Percentiles rank a stretch among this genome's conserved stretches.
phyloP scores from a whole-genome alignment of 2,113 vertebrate genomes.

The Geococcyx californianus region DNA sequence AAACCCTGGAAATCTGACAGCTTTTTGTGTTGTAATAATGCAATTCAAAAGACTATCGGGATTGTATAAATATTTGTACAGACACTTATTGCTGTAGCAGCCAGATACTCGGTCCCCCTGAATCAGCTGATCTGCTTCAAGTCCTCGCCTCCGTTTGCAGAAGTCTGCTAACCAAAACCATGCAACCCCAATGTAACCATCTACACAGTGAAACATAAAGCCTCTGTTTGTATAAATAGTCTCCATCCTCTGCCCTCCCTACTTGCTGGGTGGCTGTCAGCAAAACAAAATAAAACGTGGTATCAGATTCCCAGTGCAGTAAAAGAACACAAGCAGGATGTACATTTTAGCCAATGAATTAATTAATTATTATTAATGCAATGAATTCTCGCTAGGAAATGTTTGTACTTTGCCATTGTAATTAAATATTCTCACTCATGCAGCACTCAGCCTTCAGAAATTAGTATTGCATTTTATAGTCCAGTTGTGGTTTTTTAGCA shows the following conservation, averaged over 20 bases:
- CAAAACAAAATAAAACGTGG: constrained; percentile 31
- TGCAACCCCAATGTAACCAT: background rate
- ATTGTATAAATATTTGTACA: constrained; percentile 73
- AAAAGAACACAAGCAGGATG: background rate
- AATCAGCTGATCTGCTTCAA: constrained; percentile 7
- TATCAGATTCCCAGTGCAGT: background rate
- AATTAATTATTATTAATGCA: constrained; percentile 17
- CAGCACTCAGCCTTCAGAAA: background rate
- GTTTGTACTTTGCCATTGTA: background rate
- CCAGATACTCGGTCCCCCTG: constrained; percentile 28
- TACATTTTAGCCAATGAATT: background rate
- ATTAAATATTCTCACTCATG: constrained; percentile 7
- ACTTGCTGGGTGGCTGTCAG: background rate
- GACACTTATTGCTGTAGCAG: constrained; percentile 62
- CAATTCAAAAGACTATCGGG: constrained; percentile 56
- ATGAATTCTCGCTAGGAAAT: background rate
- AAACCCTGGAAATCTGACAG: constrained; percentile 58
- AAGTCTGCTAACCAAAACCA: background rate
- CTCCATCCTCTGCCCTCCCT: background rate
- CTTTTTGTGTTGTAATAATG: constrained; percentile 42
- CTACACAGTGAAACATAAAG: constrained; percentile 8
- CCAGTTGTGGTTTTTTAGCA: background rate
- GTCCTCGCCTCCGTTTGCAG: background rate
- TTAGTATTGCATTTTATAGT: background rate
- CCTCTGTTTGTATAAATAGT: constrained; percentile 1